Percentiles rank a stretch among this genome's conserved stretches.
Evolutionary conservation across 1,140 invertebrate species (phyloP).

Genomic region (Bombus superbus): DNA sequence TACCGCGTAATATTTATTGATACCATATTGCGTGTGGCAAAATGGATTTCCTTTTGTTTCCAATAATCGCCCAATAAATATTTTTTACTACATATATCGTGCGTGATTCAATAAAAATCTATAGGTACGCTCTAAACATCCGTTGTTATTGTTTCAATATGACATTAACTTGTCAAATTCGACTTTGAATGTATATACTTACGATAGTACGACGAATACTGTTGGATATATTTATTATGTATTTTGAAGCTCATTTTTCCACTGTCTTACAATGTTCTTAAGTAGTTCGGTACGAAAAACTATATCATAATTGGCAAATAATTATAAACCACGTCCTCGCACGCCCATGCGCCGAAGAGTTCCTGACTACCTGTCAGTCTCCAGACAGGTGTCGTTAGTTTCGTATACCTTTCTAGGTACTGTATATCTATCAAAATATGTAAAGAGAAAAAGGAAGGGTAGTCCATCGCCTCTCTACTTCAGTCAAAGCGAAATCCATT

Average conservation of each 20-base stretch:
- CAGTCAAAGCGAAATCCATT: conserved; percentile 34
- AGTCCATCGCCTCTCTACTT: conserved; percentile 51
- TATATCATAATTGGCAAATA: not conserved
- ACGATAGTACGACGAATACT: not conserved
- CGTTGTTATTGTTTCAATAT: not conserved
- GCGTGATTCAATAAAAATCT: not conserved
- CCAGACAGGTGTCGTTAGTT: conserved; percentile 70
- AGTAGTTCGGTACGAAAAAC: not conserved
- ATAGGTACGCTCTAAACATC: not conserved
- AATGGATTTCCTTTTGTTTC: conserved; percentile 64
- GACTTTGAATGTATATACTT: not conserved
- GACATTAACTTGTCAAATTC: not conserved
- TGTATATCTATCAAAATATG: conserved; percentile 61
- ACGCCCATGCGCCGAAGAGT: conserved; percentile 74
- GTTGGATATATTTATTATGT: not conserved
- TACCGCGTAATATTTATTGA: conserved; percentile 79
- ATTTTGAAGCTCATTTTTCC: not conserved
- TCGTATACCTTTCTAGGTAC: conserved; percentile 56
- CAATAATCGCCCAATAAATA: conserved; percentile 76
- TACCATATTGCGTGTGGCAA: conserved; percentile 68
- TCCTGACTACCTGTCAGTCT: conserved; percentile 72
- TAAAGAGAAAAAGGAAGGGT: conserved; percentile 46
- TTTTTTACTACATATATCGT: conserved; percentile 73
- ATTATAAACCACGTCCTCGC: conserved; percentile 67
- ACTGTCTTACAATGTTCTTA: not conserved